phyloP scores from a whole-genome alignment of 2,113 vertebrate species.

The Scatophagus argus region DNA sequence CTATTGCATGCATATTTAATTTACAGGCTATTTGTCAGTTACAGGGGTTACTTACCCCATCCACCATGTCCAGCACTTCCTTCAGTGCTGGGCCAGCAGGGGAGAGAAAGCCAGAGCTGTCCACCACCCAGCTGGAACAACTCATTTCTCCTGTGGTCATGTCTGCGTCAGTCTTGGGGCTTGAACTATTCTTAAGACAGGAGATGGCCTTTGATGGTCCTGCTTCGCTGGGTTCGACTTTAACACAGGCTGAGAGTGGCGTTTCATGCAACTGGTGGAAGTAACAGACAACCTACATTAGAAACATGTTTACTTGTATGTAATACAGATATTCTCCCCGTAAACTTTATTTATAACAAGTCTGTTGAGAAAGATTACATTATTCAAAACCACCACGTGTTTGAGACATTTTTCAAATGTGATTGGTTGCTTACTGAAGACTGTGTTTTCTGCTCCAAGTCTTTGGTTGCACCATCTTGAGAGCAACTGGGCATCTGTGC shows the following conservation, averaged over 20 bases:
- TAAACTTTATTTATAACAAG: not conserved
- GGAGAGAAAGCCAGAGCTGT: slow-evolving; percentile 89
- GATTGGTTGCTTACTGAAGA: slow-evolving; percentile 58
- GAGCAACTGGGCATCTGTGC: slow-evolving; percentile 66
- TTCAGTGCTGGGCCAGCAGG: slow-evolving; percentile 86
- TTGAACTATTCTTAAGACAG: slow-evolving; percentile 54
- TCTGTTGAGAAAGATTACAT: not conserved
- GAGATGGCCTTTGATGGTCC: slow-evolving; percentile 27
- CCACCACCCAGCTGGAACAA: slow-evolving; percentile 90
- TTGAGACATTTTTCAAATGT: not conserved
- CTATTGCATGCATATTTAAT: not conserved
- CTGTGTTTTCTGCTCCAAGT: slow-evolving; percentile 45
- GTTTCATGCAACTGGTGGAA: slow-evolving; percentile 52
- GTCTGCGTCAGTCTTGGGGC: slow-evolving; percentile 70
- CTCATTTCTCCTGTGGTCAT: slow-evolving; percentile 63
- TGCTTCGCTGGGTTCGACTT: slow-evolving; percentile 17
- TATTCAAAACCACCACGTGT: not conserved
- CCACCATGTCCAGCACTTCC: slow-evolving; percentile 95
- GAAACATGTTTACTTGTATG: not conserved
- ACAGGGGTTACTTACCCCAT: slow-evolving; percentile 86
- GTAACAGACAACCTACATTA: not conserved
- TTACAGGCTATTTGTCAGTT: not conserved
- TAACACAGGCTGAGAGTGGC: not conserved
- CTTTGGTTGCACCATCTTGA: slow-evolving; percentile 55
- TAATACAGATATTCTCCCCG: not conserved